Evolutionary conservation across 2,113 vertebrate species (phyloP).

Genomic region (Cheilinus undulatus): DNA sequence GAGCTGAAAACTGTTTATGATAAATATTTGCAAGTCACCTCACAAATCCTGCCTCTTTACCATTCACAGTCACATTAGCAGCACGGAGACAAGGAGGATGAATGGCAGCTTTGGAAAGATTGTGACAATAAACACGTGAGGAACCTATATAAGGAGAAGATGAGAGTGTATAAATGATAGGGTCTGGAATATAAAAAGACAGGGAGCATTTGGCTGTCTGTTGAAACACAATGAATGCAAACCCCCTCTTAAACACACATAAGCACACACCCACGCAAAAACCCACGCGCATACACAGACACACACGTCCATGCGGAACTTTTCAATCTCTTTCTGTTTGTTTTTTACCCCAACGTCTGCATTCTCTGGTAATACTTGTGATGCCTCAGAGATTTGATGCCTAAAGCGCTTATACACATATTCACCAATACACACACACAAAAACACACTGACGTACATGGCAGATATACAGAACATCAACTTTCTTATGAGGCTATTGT

Average conservation of each 20-base stretch:
- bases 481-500: constrained; percentile 61
- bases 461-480: constrained; percentile 50
- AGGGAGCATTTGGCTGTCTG: constrained; percentile 7
- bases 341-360: constrained; percentile 7
- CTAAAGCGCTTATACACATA: not conserved
- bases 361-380: constrained; percentile 2
- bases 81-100: not conserved
- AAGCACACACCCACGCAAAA: constrained; percentile 2
- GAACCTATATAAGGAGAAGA: constrained; percentile 6
- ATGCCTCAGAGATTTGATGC: constrained; percentile 11
- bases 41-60: constrained; percentile 21
- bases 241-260: too few species aligned
- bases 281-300: constrained; percentile 15
- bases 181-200: constrained; percentile 26
- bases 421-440: not conserved
- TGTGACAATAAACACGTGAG: constrained; percentile 1
- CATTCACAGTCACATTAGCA: constrained; percentile 19
- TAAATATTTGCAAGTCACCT: constrained; percentile 45
- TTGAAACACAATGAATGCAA: constrained; percentile 5
- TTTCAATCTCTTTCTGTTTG: not conserved
- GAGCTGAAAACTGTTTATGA: constrained; percentile 36
- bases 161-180: constrained; percentile 13
- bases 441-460: not conserved
- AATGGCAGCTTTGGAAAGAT: constrained; percentile 7
- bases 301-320: not conserved